Evolutionary conservation across 2,888 invertebrate genomes (phyloP).

Genomic region (Acanthopleura granulata): DNA sequence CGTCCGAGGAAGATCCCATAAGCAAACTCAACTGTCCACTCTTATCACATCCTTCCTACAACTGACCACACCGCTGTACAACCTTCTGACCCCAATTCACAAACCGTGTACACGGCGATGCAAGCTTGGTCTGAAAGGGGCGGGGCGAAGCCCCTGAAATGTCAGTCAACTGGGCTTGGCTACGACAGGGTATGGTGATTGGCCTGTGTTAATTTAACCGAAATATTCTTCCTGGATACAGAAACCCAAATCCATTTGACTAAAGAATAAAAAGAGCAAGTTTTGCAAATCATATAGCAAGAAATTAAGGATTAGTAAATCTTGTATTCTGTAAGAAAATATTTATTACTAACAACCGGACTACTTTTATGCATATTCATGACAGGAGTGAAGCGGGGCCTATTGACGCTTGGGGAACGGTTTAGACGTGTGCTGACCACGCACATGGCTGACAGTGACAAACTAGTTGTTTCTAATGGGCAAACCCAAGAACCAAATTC

Average conservation of each 20-base stretch:
- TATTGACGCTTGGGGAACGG: not conserved
- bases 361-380: conserved; percentile 1
- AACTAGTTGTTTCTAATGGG: not conserved
- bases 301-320: too few species aligned
- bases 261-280: too few species aligned
- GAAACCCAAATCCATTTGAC: too few species aligned
- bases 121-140: not conserved
- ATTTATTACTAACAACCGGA: not conserved
- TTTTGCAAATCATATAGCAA: too few species aligned
- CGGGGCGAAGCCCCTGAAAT: not conserved
- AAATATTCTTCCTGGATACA: too few species aligned
- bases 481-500: not conserved
- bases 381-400: not conserved
- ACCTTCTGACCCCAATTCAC: conserved; percentile 3
- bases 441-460: not conserved
- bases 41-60: not conserved
- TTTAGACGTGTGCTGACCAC: not conserved
- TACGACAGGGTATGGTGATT: not conserved
- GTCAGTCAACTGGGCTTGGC: not conserved
- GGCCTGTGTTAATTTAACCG: too few species aligned
- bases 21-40: conserved; percentile 1
- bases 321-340: too few species aligned
- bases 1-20: not conserved
- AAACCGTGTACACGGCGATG: too few species aligned
- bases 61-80: not conserved